Percentiles rank a stretch among this genome's conserved stretches.
Conservation (phyloP, 2,113 vertebrate species). For the Tonatia bakeri region DNA sequence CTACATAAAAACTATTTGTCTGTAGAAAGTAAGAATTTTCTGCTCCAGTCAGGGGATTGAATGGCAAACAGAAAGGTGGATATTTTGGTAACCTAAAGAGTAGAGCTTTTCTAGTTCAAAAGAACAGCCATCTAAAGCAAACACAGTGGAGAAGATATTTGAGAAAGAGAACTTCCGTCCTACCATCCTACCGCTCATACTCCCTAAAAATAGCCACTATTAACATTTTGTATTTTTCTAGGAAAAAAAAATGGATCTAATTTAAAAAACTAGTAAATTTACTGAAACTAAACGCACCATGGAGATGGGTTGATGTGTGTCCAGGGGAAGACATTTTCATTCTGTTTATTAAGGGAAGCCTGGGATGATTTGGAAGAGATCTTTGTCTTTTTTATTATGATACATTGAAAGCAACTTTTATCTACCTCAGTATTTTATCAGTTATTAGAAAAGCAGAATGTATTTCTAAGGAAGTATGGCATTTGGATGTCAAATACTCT, state of each 20-base stretch:
- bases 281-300: not conserved
- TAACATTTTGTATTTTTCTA: not conserved
- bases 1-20: not conserved
- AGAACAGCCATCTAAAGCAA: not conserved
- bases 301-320: not conserved
- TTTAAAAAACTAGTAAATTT: not conserved
- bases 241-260: not conserved
- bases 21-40: not conserved
- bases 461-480: not conserved
- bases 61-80: not conserved
- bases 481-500: not conserved
- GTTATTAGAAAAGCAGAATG: not conserved
- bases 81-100: not conserved
- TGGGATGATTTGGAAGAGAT: not conserved
- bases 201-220: not conserved
- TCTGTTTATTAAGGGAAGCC: not conserved
- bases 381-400: conserved; percentile 6
- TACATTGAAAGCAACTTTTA: not conserved
- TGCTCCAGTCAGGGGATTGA: not conserved
- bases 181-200: not conserved
- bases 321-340: not conserved
- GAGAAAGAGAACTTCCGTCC: not conserved
- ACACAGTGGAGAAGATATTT: not conserved
- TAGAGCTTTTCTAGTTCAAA: not conserved
- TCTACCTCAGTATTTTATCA: not conserved